Percentiles rank a stretch among this genome's conserved stretches.
Evolutionary conservation across 2,888 invertebrate species (phyloP).

Genomic region (Bellardia pandia): DNA sequence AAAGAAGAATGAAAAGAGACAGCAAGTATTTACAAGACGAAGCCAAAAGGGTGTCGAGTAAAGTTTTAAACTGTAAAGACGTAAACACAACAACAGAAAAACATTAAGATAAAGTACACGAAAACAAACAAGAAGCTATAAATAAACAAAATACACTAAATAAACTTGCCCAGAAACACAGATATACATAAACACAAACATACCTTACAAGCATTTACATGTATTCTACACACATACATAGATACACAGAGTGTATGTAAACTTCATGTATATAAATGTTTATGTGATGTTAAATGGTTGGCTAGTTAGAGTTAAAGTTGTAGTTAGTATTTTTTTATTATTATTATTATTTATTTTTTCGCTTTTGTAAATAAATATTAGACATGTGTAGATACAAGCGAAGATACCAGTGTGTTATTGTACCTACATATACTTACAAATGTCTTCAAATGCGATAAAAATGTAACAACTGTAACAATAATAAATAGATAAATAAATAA

Average conservation of each 20-base stretch:
- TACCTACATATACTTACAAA: constrained; percentile 31
- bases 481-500: constrained; percentile 44
- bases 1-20: background rate
- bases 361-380: background rate
- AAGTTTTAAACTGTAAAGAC: constrained; percentile 41
- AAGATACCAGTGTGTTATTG: constrained; percentile 41
- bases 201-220: background rate
- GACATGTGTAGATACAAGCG: constrained; percentile 37
- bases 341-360: background rate
- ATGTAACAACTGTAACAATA: background rate
- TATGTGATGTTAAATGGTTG: constrained; percentile 16
- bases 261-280: constrained; percentile 22
- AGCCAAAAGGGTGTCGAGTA: constrained; percentile 52
- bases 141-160: constrained; percentile 61
- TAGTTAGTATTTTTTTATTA: background rate
- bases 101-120: constrained; percentile 68
- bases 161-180: constrained; percentile 12
- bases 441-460: constrained; percentile 23
- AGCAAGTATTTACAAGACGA: constrained; percentile 12
- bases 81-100: constrained; percentile 40
- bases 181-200: constrained; percentile 1
- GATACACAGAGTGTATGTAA: no score
- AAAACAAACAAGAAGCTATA: constrained; percentile 63
- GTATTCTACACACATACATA: background rate
- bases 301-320: constrained; percentile 16